phyloP scores from a whole-genome alignment of 2,888 invertebrate species.

The Junonia oenone region DNA sequence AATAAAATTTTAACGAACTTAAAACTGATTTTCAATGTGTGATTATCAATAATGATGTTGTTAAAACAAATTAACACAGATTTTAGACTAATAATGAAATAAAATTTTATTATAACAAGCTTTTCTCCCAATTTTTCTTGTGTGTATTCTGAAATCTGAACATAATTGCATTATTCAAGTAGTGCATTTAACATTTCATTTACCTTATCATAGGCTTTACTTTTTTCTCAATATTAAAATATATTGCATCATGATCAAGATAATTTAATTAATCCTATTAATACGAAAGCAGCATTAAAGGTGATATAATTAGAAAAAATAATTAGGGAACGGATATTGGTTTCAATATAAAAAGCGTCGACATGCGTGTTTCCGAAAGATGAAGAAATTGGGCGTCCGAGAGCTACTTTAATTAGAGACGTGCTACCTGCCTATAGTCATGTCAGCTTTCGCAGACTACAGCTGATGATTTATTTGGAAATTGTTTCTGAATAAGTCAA shows the following conservation, averaged over 20 bases:
- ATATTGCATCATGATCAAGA: neutral
- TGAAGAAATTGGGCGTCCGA: neutral
- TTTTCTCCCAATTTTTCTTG: no score
- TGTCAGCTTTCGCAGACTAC: neutral
- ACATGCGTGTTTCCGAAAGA: neutral
- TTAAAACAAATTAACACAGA: neutral
- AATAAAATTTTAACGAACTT: constrained; percentile 6
- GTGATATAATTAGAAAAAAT: neutral
- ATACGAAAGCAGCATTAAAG: neutral
- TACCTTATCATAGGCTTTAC: neutral
- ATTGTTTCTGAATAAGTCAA: no score
- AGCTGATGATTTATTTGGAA: no score
- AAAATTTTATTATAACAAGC: no score
- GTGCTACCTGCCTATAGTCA: neutral
- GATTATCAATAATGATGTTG: neutral
- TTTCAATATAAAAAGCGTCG: neutral
- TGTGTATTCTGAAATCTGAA: no score
- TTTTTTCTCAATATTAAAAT: neutral
- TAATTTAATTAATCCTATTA: neutral
- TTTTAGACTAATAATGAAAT: no score
- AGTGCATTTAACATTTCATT: no score
- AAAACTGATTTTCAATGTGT: neutral
- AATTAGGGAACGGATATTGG: constrained; percentile 5
- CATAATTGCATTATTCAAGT: no score
- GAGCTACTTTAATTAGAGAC: constrained; percentile 5